Evolutionary conservation across 2,113 vertebrate genomes (phyloP).

Genomic region (Notothenia rossii): DNA sequence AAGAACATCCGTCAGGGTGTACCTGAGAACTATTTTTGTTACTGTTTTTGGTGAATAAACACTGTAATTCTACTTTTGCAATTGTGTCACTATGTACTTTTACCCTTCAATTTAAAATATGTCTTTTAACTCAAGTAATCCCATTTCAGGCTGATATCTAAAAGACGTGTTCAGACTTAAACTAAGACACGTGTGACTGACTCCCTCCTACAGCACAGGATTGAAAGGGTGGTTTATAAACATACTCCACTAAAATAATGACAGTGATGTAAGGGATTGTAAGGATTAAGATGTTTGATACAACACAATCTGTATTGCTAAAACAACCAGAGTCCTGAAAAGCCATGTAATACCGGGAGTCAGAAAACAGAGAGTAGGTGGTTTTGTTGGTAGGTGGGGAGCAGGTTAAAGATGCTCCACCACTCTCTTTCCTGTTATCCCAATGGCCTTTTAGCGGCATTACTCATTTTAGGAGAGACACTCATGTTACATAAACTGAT

Average conservation of each 20-base stretch:
- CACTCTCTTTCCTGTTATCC: slow-evolving; percentile 67
- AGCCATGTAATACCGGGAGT: slow-evolving; percentile 39
- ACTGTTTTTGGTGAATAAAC: not conserved
- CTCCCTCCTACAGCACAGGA: slow-evolving; percentile 20
- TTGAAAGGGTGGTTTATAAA: slow-evolving; percentile 23
- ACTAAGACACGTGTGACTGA: slow-evolving; percentile 25
- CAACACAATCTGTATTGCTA: slow-evolving; percentile 33
- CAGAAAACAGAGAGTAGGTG: slow-evolving; percentile 62
- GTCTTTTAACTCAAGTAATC: not conserved
- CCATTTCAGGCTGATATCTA: not conserved
- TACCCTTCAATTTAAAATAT: slow-evolving; percentile 11
- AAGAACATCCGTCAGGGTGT: not conserved
- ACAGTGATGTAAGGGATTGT: slow-evolving; percentile 29
- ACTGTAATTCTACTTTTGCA: slow-evolving; percentile 6
- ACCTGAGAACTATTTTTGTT: slow-evolving; percentile 22
- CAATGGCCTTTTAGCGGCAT: slow-evolving; percentile 62
- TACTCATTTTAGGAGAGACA: slow-evolving; percentile 75
- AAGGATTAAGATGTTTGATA: slow-evolving; percentile 36
- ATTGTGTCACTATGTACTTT: not conserved
- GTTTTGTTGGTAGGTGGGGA: slow-evolving; percentile 68
- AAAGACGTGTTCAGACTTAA: slow-evolving; percentile 10
- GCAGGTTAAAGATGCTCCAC: slow-evolving; percentile 68
- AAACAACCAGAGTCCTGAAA: slow-evolving; percentile 33
- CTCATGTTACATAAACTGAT: slow-evolving; percentile 71
- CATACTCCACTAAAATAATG: slow-evolving; percentile 7